phyloP scores from a whole-genome alignment of 2,113 vertebrate species.

The Syngnathus scovelli region DNA sequence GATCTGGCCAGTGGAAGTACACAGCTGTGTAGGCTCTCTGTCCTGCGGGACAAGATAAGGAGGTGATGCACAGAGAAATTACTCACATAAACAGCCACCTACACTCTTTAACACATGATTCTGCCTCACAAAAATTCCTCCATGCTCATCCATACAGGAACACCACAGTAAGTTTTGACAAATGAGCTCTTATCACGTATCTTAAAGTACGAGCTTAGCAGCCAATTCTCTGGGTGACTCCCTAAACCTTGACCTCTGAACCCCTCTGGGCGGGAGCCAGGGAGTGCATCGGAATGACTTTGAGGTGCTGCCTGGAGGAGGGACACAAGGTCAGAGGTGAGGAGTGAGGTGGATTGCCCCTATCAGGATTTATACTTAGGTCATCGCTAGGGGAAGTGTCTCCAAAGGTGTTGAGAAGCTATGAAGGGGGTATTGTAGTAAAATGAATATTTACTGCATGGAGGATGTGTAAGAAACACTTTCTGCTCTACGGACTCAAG shows the following conservation, averaged over 20 bases:
- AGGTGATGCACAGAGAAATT: slow-evolving; percentile 42
- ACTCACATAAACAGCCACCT: slow-evolving; percentile 40
- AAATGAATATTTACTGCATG: not conserved
- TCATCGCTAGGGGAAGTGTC: slow-evolving; percentile 46
- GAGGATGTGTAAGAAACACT: not conserved
- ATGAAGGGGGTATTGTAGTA: not conserved
- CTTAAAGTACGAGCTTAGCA: slow-evolving; percentile 41
- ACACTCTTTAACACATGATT: slow-evolving; percentile 22
- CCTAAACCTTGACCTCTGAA: slow-evolving; percentile 43
- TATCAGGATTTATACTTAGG: slow-evolving; percentile 45
- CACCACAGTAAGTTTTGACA: slow-evolving; percentile 1
- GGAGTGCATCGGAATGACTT: slow-evolving; percentile 49
- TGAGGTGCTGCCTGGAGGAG: slow-evolving; percentile 61
- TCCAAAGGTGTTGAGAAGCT: slow-evolving; percentile 14
- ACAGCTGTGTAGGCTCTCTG: slow-evolving; percentile 48
- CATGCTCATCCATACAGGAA: not conserved
- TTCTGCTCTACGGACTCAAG: not conserved
- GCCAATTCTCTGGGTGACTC: slow-evolving; percentile 32
- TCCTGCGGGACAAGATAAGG: slow-evolving; percentile 41
- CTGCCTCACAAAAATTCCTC: slow-evolving; percentile 35
- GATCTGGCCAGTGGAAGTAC: slow-evolving; percentile 36
- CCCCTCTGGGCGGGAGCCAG: slow-evolving; percentile 42
- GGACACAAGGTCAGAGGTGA: slow-evolving; percentile 46
- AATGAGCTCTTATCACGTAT: slow-evolving; percentile 27
- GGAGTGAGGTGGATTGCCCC: slow-evolving; percentile 42